Percentiles rank a stretch among this genome's conserved stretches.
phyloP scores from a whole-genome alignment of 53 echinoderm and acorn worm genomes.

The Paracentrotus lividus region DNA sequence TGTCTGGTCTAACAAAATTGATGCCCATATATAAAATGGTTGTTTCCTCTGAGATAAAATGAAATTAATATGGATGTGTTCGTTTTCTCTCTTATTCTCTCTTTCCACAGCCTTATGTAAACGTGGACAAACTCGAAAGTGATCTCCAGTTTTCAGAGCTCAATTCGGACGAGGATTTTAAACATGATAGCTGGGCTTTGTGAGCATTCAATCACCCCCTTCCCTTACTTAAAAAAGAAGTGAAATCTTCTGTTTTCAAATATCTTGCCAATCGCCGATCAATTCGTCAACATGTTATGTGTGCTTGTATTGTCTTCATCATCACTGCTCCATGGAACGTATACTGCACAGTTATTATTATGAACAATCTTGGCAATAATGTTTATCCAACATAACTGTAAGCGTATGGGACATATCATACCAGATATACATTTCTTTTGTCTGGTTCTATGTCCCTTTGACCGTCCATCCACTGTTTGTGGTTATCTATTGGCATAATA shows the following conservation, averaged over 20 bases:
- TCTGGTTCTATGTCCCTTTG: neutral
- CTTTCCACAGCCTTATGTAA: conserved; percentile 57
- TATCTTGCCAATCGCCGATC: neutral
- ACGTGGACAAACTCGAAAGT: conserved; percentile 58
- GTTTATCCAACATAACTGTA: neutral
- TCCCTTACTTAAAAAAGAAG: neutral
- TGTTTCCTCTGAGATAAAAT: too few species aligned
- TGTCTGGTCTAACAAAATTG: too few species aligned
- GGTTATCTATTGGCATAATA: neutral
- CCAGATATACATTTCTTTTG: neutral
- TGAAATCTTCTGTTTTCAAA: neutral
- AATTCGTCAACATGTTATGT: neutral
- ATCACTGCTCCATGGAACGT: neutral
- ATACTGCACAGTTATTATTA: neutral
- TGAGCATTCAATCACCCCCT: neutral
- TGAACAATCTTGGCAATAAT: neutral
- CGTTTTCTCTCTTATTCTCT: neutral
- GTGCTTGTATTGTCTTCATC: neutral
- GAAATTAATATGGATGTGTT: too few species aligned
- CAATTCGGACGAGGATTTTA: conserved; percentile 76
- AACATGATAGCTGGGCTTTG: conserved; percentile 63
- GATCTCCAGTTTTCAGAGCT: conserved; percentile 76
- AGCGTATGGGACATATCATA: neutral
- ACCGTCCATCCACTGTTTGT: conserved; percentile 9
- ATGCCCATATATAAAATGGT: too few species aligned